Evolutionary conservation across 2,888 invertebrate species (phyloP).

Genomic region (Neoitamus cyanurus): DNA sequence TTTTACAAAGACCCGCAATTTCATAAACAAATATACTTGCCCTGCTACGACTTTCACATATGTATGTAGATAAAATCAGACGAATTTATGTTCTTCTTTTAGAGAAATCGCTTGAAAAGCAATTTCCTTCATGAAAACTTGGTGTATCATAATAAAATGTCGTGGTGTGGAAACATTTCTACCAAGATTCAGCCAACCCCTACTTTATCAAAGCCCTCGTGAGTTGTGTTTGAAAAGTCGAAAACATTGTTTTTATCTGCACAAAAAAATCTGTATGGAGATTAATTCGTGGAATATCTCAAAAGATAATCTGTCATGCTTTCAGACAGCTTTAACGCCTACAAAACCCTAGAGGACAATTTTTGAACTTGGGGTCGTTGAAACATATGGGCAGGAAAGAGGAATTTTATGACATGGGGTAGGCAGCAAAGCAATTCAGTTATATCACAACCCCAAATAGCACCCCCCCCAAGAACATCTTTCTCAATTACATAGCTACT

Average conservation of each 20-base stretch:
- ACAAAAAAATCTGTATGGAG: not conserved
- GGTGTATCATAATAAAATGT: too few species aligned
- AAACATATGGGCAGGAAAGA: not conserved
- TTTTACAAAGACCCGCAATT: too few species aligned
- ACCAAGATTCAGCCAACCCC: not conserved
- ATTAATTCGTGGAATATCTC: not conserved
- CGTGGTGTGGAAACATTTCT: too few species aligned
- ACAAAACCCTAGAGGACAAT: not conserved
- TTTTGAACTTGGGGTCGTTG: not conserved
- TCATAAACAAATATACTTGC: too few species aligned
- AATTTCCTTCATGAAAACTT: too few species aligned
- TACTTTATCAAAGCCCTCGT: not conserved
- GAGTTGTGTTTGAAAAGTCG: not conserved
- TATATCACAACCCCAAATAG: not conserved
- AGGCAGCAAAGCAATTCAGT: not conserved
- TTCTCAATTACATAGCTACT: not conserved
- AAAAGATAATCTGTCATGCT: not conserved
- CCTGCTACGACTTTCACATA: too few species aligned
- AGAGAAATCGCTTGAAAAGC: too few species aligned
- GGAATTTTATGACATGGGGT: not conserved
- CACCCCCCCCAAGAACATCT: not conserved
- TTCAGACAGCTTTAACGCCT: not conserved
- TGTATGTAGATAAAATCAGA: too few species aligned
- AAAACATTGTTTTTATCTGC: not conserved
- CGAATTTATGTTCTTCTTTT: too few species aligned